phyloP scores from a whole-genome alignment of 2,888 invertebrate genomes.

The Anticlea derivata region DNA sequence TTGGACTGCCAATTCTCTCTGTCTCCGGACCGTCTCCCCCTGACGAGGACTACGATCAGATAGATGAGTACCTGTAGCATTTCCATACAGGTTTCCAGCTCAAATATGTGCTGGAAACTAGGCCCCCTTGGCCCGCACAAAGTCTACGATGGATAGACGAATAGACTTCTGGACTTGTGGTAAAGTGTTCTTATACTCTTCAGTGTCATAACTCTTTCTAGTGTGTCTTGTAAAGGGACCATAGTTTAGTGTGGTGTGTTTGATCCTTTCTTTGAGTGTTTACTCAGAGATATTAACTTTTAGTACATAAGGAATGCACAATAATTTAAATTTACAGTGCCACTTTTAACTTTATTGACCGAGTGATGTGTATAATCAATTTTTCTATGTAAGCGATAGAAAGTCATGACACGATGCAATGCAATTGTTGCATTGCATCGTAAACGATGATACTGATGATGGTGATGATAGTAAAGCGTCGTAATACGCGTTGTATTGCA shows the following conservation, averaged over 20 bases:
- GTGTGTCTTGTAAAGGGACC: conserved; percentile 76
- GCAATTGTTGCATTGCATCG: too few species aligned
- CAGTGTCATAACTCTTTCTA: conserved; percentile 49
- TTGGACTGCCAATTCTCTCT: conserved; percentile 90
- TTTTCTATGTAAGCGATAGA: too few species aligned
- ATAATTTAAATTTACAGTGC: conserved; percentile 71
- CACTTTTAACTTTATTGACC: conserved; percentile 65
- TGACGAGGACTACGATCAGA: conserved; percentile 86
- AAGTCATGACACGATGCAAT: too few species aligned
- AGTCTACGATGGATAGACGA: conserved; percentile 58
- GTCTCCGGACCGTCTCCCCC: conserved; percentile 92
- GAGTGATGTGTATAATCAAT: conserved; percentile 57
- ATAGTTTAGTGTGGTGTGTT: conserved; percentile 67
- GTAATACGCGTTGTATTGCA: too few species aligned
- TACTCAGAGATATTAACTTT: conserved; percentile 52
- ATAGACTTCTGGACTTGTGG: conserved; percentile 56
- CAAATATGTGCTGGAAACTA: conserved; percentile 77
- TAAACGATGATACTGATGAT: too few species aligned
- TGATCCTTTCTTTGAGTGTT: conserved; percentile 44
- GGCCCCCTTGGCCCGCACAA: conserved; percentile 77
- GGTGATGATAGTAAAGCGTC: too few species aligned
- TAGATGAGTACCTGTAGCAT: conserved; percentile 86
- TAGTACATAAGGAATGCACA: conserved; percentile 70
- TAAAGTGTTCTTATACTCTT: conserved; percentile 60
- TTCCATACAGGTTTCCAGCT: conserved; percentile 79